These are phyloP conservation scores for Pyralis farinalis DNA, from an alignment of 2,888 invertebrate genomes.

Conservation along the genomic window DNA sequence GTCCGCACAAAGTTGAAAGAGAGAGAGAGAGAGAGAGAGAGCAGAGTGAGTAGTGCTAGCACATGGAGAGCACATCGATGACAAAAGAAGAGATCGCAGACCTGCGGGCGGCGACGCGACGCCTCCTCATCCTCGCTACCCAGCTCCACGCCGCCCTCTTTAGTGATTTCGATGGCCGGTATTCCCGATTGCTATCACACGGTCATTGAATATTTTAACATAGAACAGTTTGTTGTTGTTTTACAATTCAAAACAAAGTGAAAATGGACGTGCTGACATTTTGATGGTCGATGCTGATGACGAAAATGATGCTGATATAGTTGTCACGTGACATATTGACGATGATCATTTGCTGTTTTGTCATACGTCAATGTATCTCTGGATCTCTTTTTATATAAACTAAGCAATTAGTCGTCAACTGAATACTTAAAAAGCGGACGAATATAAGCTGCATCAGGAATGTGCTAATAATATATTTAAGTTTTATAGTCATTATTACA, in stretches of 20 bases:
- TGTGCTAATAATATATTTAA: constrained; percentile 17
- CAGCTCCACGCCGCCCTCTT: constrained; percentile 86
- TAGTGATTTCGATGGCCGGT: constrained; percentile 88
- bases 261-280: constrained; percentile 50
- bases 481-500: constrained; percentile 10
- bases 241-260: constrained; percentile 52
- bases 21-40: constrained; percentile 70
- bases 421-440: constrained; percentile 27
- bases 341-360: constrained; percentile 19
- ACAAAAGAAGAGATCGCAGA: constrained; percentile 76
- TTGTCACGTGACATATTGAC: constrained; percentile 9
- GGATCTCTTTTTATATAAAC: constrained; percentile 23
- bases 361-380: constrained; percentile 21
- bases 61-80: constrained; percentile 76
- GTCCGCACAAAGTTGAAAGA: constrained; percentile 62
- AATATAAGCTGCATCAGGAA: constrained; percentile 26
- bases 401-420: constrained; percentile 17
- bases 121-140: constrained; percentile 84
- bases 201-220: constrained; percentile 68
- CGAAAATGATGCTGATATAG: constrained; percentile 28
- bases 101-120: constrained; percentile 71
- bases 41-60: constrained; percentile 76
- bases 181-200: constrained; percentile 80
- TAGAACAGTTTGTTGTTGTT: constrained; percentile 34
- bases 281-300: constrained; percentile 42